Percentiles rank a stretch among this genome's conserved stretches.
Evolutionary conservation across 2,797 vertebrate genomes (phyloP).

Genomic region (Saguinus oedipus): DNA sequence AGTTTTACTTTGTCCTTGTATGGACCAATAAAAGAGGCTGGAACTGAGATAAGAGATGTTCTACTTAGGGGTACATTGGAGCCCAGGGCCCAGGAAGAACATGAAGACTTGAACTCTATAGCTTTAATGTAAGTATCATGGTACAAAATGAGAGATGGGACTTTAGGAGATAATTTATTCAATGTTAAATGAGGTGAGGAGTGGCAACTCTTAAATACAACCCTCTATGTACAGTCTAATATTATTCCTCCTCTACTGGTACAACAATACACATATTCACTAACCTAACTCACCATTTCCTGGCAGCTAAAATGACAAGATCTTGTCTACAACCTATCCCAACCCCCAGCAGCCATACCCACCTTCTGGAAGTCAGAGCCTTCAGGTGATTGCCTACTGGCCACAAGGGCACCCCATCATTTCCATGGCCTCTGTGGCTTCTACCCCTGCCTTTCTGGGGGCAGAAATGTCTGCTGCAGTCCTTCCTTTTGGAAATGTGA

Average conservation of each 20-base stretch:
- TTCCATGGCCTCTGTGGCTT: slow-evolving; percentile 25
- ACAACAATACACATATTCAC: slow-evolving; percentile 19
- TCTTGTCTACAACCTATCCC: slow-evolving; percentile 16
- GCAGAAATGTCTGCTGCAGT: slow-evolving; percentile 12
- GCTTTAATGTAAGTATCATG: background rate
- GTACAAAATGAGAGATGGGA: slow-evolving; percentile 23
- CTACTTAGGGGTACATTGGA: background rate
- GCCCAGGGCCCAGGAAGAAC: background rate
- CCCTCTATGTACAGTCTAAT: background rate
- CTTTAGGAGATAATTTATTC: slow-evolving; percentile 32
- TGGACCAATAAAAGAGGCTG: background rate
- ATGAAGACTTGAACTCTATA: background rate
- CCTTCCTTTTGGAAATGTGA: slow-evolving; percentile 49
- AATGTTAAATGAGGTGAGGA: background rate
- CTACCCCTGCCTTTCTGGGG: slow-evolving; percentile 9
- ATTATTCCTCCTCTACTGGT: slow-evolving; percentile 34
- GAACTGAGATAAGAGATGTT: slow-evolving; percentile 11
- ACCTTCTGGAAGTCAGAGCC: slow-evolving; percentile 58
- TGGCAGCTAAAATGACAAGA: background rate
- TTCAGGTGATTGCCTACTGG: slow-evolving; percentile 38
- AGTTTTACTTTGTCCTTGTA: slow-evolving; percentile 19
- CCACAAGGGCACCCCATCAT: background rate
- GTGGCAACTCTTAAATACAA: slow-evolving; percentile 43
- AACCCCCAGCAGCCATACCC: slow-evolving; percentile 26
- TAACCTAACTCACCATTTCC: slow-evolving; percentile 40